A percentile compares a stretch with the other conserved stretches of the same genome.
Conservation (phyloP, 2,888 invertebrate genomes). For the Eupeodes luniger region DNA sequence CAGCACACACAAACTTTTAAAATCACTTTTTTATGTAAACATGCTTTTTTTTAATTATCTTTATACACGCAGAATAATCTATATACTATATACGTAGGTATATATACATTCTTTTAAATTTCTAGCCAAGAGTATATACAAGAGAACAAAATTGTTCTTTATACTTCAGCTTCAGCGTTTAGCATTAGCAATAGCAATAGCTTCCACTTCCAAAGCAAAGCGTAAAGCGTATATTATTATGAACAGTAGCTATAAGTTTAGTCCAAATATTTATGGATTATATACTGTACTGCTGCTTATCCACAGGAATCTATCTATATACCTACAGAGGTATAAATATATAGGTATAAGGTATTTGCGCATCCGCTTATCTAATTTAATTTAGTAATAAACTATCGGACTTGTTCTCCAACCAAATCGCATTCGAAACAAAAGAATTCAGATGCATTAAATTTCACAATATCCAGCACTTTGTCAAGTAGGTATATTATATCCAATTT, state of each 20-base stretch:
- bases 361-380: conserved; percentile 66
- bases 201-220: conserved; percentile 24
- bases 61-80: conserved; percentile 43
- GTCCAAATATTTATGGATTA: conserved; percentile 47
- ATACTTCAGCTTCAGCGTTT: background rate
- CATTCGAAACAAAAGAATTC: conserved; percentile 51
- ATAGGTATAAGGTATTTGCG: conserved; percentile 53
- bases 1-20: conserved; percentile 59
- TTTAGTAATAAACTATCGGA: conserved; percentile 35
- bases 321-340: conserved; percentile 20
- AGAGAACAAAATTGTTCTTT: conserved; percentile 36
- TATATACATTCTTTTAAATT: conserved; percentile 31
- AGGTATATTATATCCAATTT: conserved; percentile 13
- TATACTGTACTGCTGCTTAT: conserved; percentile 33
- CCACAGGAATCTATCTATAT: conserved; percentile 32
- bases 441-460: conserved; percentile 63
- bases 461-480: conserved; percentile 49
- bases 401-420: conserved; percentile 13
- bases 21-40: conserved; percentile 60
- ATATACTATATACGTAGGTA: conserved; percentile 14
- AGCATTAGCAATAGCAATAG: background rate
- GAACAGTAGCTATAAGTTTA: conserved; percentile 31
- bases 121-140: conserved; percentile 13
- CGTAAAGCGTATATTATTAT: background rate
- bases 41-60: conserved; percentile 54